Evolutionary conservation across 2,797 vertebrate genomes (phyloP).

Genomic region (Sebastes cheni): DNA sequence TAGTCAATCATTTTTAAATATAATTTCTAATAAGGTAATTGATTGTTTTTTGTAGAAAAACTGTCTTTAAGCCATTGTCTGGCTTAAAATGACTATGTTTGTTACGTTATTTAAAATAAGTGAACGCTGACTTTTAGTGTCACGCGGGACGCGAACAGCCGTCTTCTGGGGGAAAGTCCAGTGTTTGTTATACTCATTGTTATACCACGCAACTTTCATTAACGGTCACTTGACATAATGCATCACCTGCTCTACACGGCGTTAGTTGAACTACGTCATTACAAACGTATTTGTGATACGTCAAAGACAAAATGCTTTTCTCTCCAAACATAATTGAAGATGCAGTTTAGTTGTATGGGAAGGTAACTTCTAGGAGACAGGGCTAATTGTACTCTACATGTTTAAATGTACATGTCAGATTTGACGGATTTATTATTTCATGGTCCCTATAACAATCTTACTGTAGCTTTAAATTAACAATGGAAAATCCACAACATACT

Average conservation of each 20-base stretch:
- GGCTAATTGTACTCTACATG: background rate
- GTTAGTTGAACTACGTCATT: background rate
- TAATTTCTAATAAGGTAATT: background rate
- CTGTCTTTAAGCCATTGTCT: background rate
- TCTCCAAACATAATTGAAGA: background rate
- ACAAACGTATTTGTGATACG: background rate
- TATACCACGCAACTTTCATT: no score
- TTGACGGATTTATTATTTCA: constrained; percentile 36
- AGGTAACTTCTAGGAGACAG: background rate
- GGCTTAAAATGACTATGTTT: background rate
- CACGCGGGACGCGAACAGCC: no score
- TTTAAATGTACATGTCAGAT: constrained; percentile 5
- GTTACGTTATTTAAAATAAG: background rate
- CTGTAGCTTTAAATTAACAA: constrained; percentile 1
- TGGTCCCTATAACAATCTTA: constrained; percentile 10
- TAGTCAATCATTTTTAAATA: background rate
- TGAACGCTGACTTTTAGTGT: no score
- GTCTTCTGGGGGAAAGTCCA: no score
- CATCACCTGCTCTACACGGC: no score
- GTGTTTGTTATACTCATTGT: no score
- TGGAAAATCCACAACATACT: constrained; percentile 8
- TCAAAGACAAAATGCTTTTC: background rate
- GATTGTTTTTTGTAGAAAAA: background rate
- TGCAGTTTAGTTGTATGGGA: background rate
- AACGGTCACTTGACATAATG: no score